Evolutionary conservation across 1,140 invertebrate species (phyloP).

Genomic region (Bombus pyrosoma): DNA sequence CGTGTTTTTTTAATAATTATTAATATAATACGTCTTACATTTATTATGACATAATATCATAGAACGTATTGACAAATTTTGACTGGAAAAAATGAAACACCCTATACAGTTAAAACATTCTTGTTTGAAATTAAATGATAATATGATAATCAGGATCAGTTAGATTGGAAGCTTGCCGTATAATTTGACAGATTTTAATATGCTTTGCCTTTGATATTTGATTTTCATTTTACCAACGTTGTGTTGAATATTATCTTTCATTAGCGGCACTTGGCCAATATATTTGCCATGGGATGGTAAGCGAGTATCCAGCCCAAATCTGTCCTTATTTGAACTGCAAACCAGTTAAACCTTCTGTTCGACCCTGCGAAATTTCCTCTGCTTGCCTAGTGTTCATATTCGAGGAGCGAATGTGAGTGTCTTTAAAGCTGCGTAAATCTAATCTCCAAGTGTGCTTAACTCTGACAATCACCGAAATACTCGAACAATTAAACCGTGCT

Average conservation of each 20-base stretch:
- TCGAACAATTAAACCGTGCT: not conserved
- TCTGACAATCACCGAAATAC: not conserved
- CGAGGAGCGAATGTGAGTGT: not conserved
- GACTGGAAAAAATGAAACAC: too few relatives aligned
- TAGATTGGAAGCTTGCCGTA: too few relatives aligned
- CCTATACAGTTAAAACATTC: too few relatives aligned
- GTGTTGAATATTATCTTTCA: not conserved
- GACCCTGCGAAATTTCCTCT: not conserved
- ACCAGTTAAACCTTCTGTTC: conserved; percentile 8
- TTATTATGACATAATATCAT: too few relatives aligned
- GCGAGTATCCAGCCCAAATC: not conserved
- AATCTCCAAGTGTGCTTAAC: conserved; percentile 12
- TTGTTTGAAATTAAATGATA: too few relatives aligned
- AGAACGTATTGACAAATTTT: too few relatives aligned
- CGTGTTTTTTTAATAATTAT: too few relatives aligned
- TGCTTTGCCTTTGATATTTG: not conserved
- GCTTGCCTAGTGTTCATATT: not conserved
- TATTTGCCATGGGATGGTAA: not conserved
- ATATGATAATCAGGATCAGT: too few relatives aligned
- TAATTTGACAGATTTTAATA: not conserved
- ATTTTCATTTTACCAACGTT: not conserved
- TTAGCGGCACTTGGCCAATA: not conserved
- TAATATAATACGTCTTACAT: too few relatives aligned
- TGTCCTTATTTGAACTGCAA: not conserved
- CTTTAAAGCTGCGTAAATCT: conserved; percentile 11